Percentiles rank a stretch among this genome's conserved stretches.
phyloP scores from a whole-genome alignment of 2,888 invertebrate species.

The Laothoe populi region DNA sequence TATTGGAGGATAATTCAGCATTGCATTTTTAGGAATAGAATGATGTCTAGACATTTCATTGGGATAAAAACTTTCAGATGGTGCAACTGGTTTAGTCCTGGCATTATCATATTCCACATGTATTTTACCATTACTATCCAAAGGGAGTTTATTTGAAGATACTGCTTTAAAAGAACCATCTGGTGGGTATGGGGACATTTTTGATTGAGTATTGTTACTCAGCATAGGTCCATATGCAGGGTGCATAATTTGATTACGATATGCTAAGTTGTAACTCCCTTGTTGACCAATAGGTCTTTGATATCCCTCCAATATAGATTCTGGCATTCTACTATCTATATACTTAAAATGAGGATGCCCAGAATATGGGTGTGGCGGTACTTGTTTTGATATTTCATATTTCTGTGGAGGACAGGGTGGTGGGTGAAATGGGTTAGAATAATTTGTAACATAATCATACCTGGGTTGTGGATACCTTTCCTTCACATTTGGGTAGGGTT shows the following conservation, averaged over 20 bases:
- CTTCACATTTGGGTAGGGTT: slow-evolving; percentile 74
- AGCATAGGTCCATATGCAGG: slow-evolving; percentile 64
- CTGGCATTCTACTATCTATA: slow-evolving; percentile 66
- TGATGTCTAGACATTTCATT: slow-evolving; percentile 65
- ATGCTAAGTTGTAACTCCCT: slow-evolving; percentile 61
- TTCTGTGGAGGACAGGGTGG: slow-evolving; percentile 63
- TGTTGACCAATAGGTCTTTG: slow-evolving; percentile 64
- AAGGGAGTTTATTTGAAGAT: slow-evolving; percentile 64
- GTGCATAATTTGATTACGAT: slow-evolving; percentile 68
- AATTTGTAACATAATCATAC: slow-evolving; percentile 79
- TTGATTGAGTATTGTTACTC: slow-evolving; percentile 66
- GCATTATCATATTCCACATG: slow-evolving; percentile 68
- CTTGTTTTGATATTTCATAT: slow-evolving; percentile 70
- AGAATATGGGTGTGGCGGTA: slow-evolving; percentile 64
- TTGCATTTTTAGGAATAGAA: slow-evolving; percentile 60
- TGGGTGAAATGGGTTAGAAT: slow-evolving; percentile 69
- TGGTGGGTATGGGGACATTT: slow-evolving; percentile 63
- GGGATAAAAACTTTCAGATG: slow-evolving; percentile 62
- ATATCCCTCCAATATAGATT: slow-evolving; percentile 67
- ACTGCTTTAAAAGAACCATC: slow-evolving; percentile 59
- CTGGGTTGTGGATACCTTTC: slow-evolving; percentile 72
- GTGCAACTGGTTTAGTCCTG: slow-evolving; percentile 51
- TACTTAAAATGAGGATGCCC: slow-evolving; percentile 71
- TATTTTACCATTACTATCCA: slow-evolving; percentile 64
- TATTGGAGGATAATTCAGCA: slow-evolving; percentile 62